Percentiles rank a stretch among this genome's conserved stretches.
Conservation (phyloP, 2,797 vertebrate genomes). For the Pagetopsis macropterus region DNA sequence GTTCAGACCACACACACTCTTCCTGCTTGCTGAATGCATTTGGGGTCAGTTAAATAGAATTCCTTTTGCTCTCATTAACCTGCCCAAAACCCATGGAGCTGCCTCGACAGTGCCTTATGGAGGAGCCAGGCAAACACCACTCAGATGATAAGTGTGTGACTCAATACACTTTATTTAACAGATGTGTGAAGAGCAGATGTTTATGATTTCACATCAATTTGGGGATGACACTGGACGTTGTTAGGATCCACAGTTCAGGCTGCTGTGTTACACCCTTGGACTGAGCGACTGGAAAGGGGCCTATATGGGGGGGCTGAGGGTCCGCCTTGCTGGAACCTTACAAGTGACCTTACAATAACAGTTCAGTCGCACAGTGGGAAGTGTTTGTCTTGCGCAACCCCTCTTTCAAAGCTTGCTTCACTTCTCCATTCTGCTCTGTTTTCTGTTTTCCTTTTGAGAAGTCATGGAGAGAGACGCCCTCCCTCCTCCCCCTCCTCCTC, state of each 20-base stretch:
- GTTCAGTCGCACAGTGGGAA: slow-evolving; percentile 75
- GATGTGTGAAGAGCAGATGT: slow-evolving; percentile 40
- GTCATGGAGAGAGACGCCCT: slow-evolving; percentile 15
- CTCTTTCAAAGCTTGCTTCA: slow-evolving; percentile 59
- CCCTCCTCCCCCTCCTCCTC: background rate
- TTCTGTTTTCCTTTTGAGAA: slow-evolving; percentile 67
- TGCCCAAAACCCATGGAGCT: slow-evolving; percentile 51
- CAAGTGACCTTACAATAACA: slow-evolving; percentile 79
- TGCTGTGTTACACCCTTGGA: slow-evolving; percentile 59
- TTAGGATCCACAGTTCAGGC: slow-evolving; percentile 29
- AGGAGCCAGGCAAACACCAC: slow-evolving; percentile 61
- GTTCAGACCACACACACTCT: slow-evolving; percentile 82
- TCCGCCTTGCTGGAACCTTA: slow-evolving; percentile 69
- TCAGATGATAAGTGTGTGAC: slow-evolving; percentile 67
- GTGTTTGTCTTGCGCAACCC: slow-evolving; percentile 76
- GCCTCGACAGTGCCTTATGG: slow-evolving; percentile 47
- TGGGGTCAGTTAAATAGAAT: slow-evolving; percentile 73
- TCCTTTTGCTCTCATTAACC: slow-evolving; percentile 71
- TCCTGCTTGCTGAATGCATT: slow-evolving; percentile 74
- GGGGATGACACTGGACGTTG: slow-evolving; percentile 47
- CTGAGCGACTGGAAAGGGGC: slow-evolving; percentile 32
- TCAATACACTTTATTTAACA: slow-evolving; percentile 20
- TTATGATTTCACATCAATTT: slow-evolving; percentile 52
- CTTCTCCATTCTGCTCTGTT: slow-evolving; percentile 46
- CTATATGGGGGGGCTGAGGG: slow-evolving; percentile 66